Evolutionary conservation across 2,797 vertebrate species (phyloP).

Genomic region (Anguilla pacifica): DNA sequence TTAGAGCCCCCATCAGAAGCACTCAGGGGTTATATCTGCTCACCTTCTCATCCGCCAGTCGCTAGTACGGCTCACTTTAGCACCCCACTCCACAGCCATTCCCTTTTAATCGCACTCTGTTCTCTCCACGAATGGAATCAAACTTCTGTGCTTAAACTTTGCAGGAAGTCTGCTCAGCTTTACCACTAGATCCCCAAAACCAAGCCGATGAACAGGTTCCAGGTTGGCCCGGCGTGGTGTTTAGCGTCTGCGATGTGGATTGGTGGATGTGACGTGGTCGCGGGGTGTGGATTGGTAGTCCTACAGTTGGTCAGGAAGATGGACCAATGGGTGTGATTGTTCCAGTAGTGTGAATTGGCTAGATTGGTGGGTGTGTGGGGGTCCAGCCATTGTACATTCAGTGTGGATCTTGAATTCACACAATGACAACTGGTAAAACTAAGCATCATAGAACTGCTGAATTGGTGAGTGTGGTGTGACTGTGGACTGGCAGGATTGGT

Average conservation of each 20-base stretch:
- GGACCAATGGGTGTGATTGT: not conserved
- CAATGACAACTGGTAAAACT: too few relatives aligned
- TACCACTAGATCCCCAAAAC: not conserved
- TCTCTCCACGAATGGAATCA: not conserved
- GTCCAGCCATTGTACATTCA: too few relatives aligned
- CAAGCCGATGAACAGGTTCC: not conserved
- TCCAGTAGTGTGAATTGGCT: not conserved
- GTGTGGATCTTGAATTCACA: too few relatives aligned
- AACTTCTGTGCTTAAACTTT: not conserved
- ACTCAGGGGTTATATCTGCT: not conserved
- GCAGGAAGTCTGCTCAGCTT: not conserved
- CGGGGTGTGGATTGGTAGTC: not conserved
- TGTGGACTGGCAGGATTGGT: not conserved
- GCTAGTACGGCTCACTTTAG: not conserved
- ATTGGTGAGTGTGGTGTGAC: not conserved
- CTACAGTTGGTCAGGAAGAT: not conserved
- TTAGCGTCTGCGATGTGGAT: not conserved
- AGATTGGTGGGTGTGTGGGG: not conserved
- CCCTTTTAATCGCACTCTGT: not conserved
- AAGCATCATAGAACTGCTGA: not conserved
- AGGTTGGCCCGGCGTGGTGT: not conserved
- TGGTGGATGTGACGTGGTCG: not conserved
- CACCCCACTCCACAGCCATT: not conserved
- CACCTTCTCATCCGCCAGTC: not conserved
- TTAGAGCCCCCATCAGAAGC: slow-evolving; percentile 7